Conservation (phyloP, 2,797 vertebrate genomes). For the Coregonus sp. region DNA sequence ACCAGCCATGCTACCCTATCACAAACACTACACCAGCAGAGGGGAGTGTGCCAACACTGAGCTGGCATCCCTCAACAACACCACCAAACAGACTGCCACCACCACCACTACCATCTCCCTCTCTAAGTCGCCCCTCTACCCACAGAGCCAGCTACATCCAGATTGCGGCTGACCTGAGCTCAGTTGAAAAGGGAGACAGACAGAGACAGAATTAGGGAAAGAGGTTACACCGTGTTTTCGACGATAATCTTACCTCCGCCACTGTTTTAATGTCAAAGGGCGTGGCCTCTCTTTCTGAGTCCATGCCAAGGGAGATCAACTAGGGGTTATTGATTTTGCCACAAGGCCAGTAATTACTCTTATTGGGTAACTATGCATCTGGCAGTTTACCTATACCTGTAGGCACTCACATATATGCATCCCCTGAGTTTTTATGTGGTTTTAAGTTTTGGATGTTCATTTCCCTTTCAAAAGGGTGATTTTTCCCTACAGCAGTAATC, state of each 20-base stretch:
- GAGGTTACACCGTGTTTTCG: not conserved
- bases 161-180: not conserved
- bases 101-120: not conserved
- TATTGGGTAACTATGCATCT: not conserved
- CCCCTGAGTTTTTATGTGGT: not conserved
- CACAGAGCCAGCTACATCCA: not conserved
- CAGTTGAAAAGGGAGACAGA: conserved; percentile 5
- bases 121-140: not conserved
- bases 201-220: conserved; percentile 2
- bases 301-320: not conserved
- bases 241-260: not conserved
- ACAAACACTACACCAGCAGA: not conserved
- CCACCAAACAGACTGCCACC: not conserved
- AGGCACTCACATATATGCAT: not conserved
- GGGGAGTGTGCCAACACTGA: not conserved
- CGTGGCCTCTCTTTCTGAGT: not conserved
- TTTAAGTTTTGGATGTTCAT: conserved; percentile 28
- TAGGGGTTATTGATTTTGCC: not conserved
- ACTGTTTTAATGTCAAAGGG: conserved; percentile 5
- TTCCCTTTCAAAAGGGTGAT: conserved; percentile 47
- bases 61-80: not conserved
- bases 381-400: not conserved
- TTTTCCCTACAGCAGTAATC: conserved; percentile 39
- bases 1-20: not conserved
- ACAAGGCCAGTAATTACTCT: not conserved